A percentile compares a stretch with the other conserved stretches of the same genome.
These are phyloP conservation scores for Pristionchus maxplancki DNA, from an alignment of 2,888 invertebrate genomes.

Conservation along the genomic window DNA sequence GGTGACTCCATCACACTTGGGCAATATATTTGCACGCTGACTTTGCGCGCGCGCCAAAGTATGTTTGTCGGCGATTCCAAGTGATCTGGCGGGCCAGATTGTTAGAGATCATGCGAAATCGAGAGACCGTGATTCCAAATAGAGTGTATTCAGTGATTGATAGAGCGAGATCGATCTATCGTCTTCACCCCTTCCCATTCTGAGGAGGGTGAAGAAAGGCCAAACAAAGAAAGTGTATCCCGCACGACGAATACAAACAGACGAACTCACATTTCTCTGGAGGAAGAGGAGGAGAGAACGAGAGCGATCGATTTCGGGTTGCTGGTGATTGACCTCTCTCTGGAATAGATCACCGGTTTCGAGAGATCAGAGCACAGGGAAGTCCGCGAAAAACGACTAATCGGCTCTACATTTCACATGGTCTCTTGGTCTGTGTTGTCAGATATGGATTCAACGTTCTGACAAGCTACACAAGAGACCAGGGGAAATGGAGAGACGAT, in stretches of 20 bases:
- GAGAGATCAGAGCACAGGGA: neutral
- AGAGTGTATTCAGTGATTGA: too few relatives aligned
- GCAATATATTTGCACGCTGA: neutral
- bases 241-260: neutral
- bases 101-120: too few relatives aligned
- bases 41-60: too few relatives aligned
- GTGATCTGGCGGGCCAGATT: too few relatives aligned
- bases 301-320: neutral
- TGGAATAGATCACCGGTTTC: neutral
- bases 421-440: too few relatives aligned
- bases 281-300: neutral
- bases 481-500: neutral
- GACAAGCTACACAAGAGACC: neutral
- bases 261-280: conserved; percentile 31
- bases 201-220: neutral
- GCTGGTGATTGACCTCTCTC: neutral
- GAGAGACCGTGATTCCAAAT: too few relatives aligned
- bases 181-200: too few relatives aligned
- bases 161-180: neutral
- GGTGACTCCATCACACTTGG: neutral
- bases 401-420: too few relatives aligned
- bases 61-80: too few relatives aligned
- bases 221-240: neutral
- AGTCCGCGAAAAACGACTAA: neutral
- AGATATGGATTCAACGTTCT: too few relatives aligned